Percentiles rank a stretch among this genome's conserved stretches.
phyloP scores from a whole-genome alignment of 2,113 vertebrate species.

The Eolophus roseicapilla region DNA sequence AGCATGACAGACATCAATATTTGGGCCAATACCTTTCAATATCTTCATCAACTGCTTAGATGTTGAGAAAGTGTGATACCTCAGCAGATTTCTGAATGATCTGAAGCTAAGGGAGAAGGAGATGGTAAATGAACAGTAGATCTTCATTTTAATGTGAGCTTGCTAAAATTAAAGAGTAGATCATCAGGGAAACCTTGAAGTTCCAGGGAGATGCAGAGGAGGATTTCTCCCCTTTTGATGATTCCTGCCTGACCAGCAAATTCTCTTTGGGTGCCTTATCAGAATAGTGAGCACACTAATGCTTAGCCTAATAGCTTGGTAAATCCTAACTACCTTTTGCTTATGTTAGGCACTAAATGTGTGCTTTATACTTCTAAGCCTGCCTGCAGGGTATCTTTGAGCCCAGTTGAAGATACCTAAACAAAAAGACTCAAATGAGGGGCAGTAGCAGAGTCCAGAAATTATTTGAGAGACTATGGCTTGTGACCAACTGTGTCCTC shows the following conservation, averaged over 20 bases:
- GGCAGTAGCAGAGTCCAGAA: not conserved
- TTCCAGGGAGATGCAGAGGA: not conserved
- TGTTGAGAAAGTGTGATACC: not conserved
- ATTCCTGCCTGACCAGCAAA: not conserved
- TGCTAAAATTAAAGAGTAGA: not conserved
- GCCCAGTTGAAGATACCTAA: not conserved
- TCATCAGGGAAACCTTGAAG: not conserved
- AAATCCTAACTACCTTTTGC: not conserved
- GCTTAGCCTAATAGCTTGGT: not conserved
- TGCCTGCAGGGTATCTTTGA: not conserved
- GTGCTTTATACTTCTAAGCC: not conserved
- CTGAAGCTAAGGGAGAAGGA: not conserved
- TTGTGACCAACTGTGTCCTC: not conserved
- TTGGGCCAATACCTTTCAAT: conserved; percentile 1
- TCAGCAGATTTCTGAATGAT: not conserved
- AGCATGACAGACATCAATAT: conserved; percentile 20
- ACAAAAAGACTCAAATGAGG: not conserved
- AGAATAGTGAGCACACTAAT: not conserved
- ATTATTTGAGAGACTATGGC: not conserved
- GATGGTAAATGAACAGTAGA: not conserved
- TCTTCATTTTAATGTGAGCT: not conserved
- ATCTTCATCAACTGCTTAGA: not conserved
- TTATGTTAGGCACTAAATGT: not conserved
- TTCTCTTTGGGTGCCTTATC: not conserved
- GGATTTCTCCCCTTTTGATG: not conserved